phyloP scores from a whole-genome alignment of 2,888 invertebrate genomes.

The Tetrapedia diversipes region DNA sequence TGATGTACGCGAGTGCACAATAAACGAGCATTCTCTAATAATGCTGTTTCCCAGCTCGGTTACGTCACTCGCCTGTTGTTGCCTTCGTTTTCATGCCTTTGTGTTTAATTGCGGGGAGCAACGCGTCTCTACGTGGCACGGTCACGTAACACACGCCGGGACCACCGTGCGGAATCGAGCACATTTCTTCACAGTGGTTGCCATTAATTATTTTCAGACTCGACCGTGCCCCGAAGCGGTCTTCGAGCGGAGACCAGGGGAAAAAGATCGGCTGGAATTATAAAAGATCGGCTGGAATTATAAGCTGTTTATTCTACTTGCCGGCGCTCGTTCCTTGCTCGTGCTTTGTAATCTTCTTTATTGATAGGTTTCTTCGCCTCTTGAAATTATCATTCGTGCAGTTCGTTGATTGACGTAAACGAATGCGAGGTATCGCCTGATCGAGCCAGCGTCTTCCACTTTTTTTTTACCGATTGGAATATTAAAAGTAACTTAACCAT shows the following conservation, averaged over 20 bases:
- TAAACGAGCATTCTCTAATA: constrained; percentile 17
- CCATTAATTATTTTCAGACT: constrained; percentile 26
- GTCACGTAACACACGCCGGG: constrained; percentile 42
- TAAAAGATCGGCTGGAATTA: constrained; percentile 3
- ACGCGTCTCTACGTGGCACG: constrained; percentile 19
- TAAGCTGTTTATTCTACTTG: constrained; percentile 22
- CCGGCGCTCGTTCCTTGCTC: constrained; percentile 6
- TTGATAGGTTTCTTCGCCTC: constrained; percentile 37
- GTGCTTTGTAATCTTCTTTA: constrained; percentile 16
- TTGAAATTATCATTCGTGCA: constrained; percentile 27
- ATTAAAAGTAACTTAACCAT: too few species aligned
- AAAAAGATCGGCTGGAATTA: constrained; percentile 1
- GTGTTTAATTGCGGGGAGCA: constrained; percentile 39
- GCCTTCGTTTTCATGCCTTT: constrained; percentile 31
- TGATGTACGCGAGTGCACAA: neutral
- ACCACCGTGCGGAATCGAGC: constrained; percentile 21
- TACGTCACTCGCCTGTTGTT: constrained; percentile 23
- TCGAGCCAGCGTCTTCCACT: neutral
- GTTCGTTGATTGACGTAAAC: neutral
- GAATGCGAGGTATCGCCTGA: constrained; percentile 7
- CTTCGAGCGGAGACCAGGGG: too few species aligned
- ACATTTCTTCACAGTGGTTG: constrained; percentile 25
- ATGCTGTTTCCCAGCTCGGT: constrained; percentile 25
- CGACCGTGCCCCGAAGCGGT: constrained; percentile 18
- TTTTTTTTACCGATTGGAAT: neutral